phyloP scores from a whole-genome alignment of 2,113 vertebrate species.

The Callopanchax toddi region DNA sequence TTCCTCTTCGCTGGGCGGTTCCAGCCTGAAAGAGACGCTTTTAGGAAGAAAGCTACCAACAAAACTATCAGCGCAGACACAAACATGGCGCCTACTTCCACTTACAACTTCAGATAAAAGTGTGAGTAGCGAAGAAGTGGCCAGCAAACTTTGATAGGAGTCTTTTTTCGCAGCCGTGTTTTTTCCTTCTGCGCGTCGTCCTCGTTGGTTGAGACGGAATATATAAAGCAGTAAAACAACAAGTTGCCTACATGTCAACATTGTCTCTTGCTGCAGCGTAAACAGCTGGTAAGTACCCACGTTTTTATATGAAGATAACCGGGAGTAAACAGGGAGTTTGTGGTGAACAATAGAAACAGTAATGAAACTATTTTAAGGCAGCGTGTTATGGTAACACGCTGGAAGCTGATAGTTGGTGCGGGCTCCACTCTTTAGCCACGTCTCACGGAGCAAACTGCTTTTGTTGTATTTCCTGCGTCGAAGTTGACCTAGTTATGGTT shows the following conservation, averaged over 20 bases:
- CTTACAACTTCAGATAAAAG: conserved; percentile 67
- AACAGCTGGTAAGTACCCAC: conserved; percentile 80
- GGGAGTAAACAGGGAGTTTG: neutral
- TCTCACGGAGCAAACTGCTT: conserved; percentile 22
- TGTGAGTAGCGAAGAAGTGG: conserved; percentile 58
- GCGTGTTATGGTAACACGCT: neutral
- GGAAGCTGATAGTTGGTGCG: conserved; percentile 7
- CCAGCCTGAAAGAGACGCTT: conserved; percentile 59
- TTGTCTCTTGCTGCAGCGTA: conserved; percentile 56
- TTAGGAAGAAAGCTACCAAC: conserved; percentile 64
- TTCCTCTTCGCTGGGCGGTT: conserved; percentile 73
- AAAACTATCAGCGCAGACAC: conserved; percentile 67
- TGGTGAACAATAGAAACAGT: neutral
- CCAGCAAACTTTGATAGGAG: conserved; percentile 60
- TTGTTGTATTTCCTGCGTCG: conserved; percentile 47
- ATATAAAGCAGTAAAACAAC: conserved; percentile 45
- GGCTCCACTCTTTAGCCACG: conserved; percentile 49
- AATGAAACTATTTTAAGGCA: neutral
- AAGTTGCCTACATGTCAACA: conserved; percentile 80
- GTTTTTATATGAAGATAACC: neutral
- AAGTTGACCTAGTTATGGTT: conserved; percentile 62
- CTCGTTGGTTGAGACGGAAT: conserved; percentile 42
- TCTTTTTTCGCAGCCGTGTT: neutral
- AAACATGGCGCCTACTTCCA: conserved; percentile 80
- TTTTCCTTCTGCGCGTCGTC: neutral